Percentiles rank a stretch among this genome's conserved stretches.
phyloP scores from a whole-genome alignment of 2,888 invertebrate genomes.

The Stegophylla sp. region DNA sequence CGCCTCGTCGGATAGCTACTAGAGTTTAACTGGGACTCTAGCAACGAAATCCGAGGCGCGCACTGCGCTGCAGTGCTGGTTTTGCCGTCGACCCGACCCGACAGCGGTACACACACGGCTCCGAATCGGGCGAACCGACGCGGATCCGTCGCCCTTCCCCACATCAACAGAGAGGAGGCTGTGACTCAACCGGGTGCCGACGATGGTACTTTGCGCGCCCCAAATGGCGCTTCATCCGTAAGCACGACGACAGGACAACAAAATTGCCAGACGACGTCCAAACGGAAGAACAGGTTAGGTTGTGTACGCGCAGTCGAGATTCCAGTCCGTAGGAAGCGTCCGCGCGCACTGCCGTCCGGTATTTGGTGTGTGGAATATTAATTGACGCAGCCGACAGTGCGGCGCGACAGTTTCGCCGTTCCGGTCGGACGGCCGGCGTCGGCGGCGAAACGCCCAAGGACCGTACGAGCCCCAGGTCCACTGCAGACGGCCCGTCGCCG shows the following conservation, averaged over 20 bases:
- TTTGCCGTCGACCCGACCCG: conserved; percentile 18
- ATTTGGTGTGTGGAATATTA: rapidly evolving
- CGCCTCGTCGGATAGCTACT: conserved; percentile 15
- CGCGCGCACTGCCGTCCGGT: rapidly evolving
- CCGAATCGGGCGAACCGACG: conserved; percentile 26
- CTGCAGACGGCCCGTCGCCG: neutral
- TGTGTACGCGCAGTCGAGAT: neutral
- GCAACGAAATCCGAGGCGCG: neutral
- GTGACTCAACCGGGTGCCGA: conserved; percentile 24
- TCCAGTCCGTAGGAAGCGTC: neutral
- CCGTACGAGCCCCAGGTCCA: neutral
- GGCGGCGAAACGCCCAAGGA: too few species aligned
- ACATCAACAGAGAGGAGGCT: neutral
- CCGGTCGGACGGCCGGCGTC: neutral
- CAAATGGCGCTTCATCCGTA: too few species aligned
- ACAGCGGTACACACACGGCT: conserved; percentile 10
- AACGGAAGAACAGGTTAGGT: conserved; percentile 13
- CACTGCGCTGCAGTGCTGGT: neutral
- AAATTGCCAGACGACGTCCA: too few species aligned
- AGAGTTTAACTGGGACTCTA: neutral
- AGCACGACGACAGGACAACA: too few species aligned
- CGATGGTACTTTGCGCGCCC: neutral
- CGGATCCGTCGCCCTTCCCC: too few species aligned
- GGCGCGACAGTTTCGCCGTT: too few species aligned
- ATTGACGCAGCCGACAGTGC: neutral